Base-by-base conservation (phyloP, 37 sponge, comb jelly and placozoan species). In the Hormiphora californensis region DNA sequence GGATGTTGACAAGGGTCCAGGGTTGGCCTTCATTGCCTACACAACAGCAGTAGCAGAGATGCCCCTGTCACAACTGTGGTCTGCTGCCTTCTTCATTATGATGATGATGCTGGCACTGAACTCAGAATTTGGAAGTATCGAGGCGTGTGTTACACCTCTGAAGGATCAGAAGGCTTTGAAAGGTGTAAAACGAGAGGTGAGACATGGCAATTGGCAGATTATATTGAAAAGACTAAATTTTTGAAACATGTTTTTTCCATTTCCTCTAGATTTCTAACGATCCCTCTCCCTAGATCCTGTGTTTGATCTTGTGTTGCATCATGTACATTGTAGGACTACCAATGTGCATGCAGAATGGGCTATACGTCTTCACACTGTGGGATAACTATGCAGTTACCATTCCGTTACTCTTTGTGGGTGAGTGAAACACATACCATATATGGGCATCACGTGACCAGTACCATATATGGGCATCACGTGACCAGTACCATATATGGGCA, bases 381-480 rank as follows among this genome's bases (percentile, higher is more conserved):
- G 61, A 57, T 30, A 57, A 57, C 61, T 57, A 57, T 30, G n/a
- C 61, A 57, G 61, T 57, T 30, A 57, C 61, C 61, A 57, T 57
- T 57, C 61, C 61, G 5, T 15, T 57, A 4, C 23, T 57, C 4
- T 57, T 23, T 57, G 61, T 57, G 4, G 61, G 61, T 57, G 7
- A 5, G 61, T 57, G n/a, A 12, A 9, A 49, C 15, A n/a, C n/a
- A n/a, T n/a, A n/a, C n/a, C n/a, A n/a, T n/a, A n/a, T n/a, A n/a
- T n/a, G n/a, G n/a, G n/a, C n/a, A n/a, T n/a, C n/a, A n/a, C n/a
- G n/a, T n/a, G n/a, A n/a, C n/a, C n/a, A n/a, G n/a, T n/a, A n/a
- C n/a, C n/a, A n/a, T n/a, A n/a, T n/a, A n/a, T n/a, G n/a, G n/a
- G n/a, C n/a, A n/a, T n/a, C n/a, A n/a, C n/a, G n/a, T n/a, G n/a